Percentiles rank a stretch among this genome's conserved stretches.
These are phyloP conservation scores for Leucophenga varia DNA, from an alignment of 1,140 invertebrate species.

Conservation along the genomic window DNA sequence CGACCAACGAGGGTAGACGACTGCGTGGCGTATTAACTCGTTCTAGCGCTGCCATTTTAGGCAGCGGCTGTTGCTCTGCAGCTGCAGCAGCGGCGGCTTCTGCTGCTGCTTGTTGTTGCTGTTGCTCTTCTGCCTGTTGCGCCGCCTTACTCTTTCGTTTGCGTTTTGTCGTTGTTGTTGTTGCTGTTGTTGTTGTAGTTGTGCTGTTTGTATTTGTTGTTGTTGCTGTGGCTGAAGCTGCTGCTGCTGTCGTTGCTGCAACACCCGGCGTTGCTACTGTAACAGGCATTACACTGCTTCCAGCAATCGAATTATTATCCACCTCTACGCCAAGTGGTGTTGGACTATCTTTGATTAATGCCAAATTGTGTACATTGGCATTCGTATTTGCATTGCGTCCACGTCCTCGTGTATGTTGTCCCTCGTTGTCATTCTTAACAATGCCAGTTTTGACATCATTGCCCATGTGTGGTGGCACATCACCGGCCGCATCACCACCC, in stretches of 20 bases:
- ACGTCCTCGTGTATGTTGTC: conserved; percentile 36
- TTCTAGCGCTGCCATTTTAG: conserved; percentile 42
- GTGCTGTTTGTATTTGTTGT: background rate
- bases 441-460: conserved; percentile 34
- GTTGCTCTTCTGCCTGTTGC: conserved; percentile 35
- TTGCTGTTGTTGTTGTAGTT: background rate
- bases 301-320: conserved; percentile 12
- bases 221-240: background rate
- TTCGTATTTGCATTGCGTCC: conserved; percentile 27
- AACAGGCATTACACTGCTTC: conserved; percentile 27
- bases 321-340: conserved; percentile 36
- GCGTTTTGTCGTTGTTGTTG: conserved; percentile 29
- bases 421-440: conserved; percentile 40
- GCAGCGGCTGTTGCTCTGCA: conserved; percentile 43
- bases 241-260: conserved; percentile 24
- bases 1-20: conserved; percentile 42
- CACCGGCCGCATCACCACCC: conserved; percentile 69
- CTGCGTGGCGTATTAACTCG: conserved; percentile 36
- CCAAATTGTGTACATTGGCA: conserved; percentile 27
- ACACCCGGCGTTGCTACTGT: conserved; percentile 37
- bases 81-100: conserved; percentile 12
- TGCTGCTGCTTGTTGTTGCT: background rate
- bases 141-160: conserved; percentile 45
- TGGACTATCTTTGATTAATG: conserved; percentile 43
- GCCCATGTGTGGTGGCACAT: conserved; percentile 31